Conservation (phyloP, 2,113 vertebrate species). For the Nesospiza acunhae region DNA sequence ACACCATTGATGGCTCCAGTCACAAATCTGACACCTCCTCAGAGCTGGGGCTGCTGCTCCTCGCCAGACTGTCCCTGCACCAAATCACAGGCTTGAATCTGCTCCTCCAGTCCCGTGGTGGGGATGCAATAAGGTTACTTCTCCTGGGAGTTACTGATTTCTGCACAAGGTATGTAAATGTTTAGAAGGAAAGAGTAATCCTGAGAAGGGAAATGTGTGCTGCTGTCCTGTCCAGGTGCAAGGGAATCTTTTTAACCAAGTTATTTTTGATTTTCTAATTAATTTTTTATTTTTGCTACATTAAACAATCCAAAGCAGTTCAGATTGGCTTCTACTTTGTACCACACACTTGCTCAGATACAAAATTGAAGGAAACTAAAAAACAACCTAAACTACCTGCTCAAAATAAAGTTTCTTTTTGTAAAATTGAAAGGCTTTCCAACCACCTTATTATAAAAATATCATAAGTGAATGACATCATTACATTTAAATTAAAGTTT, state of each 20-base stretch:
- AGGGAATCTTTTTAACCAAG: background rate
- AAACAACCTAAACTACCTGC: background rate
- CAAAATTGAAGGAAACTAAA: background rate
- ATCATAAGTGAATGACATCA: background rate
- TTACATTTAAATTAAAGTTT: background rate
- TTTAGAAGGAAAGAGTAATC: background rate
- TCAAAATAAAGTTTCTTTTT: background rate
- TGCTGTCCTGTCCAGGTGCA: background rate
- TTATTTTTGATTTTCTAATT: background rate
- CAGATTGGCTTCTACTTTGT: background rate
- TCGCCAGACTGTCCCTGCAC: background rate
- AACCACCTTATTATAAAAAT: background rate
- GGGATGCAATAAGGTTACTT: background rate
- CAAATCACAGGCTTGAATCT: background rate
- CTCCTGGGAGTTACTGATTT: background rate
- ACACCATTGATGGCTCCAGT: accelerated
- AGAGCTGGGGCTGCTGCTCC: background rate
- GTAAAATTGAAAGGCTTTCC: background rate
- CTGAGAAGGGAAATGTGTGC: background rate
- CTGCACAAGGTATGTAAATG: background rate
- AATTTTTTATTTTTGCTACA: background rate
- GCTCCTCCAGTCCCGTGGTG: background rate
- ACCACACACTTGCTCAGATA: background rate
- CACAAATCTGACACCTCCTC: background rate
- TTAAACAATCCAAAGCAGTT: background rate